A percentile compares a stretch with the other conserved stretches of the same genome.
Conservation (phyloP, 1,140 invertebrate genomes). For the Cherax quadricarinatus region DNA sequence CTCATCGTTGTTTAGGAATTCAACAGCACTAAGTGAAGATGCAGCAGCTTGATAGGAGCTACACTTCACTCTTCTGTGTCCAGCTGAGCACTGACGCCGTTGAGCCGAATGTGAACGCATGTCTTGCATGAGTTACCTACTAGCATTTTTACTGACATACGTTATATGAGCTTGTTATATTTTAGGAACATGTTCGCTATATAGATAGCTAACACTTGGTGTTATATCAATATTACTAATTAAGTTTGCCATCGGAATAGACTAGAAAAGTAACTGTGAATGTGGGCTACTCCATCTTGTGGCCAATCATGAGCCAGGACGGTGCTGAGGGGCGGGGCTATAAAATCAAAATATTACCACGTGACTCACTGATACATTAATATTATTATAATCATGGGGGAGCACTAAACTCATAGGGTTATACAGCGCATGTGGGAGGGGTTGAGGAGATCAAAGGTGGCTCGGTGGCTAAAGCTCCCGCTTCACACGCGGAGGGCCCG, state of each 20-base stretch:
- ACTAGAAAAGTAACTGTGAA: neutral
- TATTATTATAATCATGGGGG: too few species aligned
- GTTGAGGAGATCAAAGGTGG: too few species aligned
- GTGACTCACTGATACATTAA: neutral
- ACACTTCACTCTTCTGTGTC: neutral
- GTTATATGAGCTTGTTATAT: neutral
- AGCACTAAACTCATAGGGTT: too few species aligned
- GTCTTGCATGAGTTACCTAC: neutral
- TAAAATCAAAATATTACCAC: neutral
- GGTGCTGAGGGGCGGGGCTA: neutral
- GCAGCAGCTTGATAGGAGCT: neutral
- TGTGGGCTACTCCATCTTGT: neutral
- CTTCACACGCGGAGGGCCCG: too few species aligned
- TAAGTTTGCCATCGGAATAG: neutral
- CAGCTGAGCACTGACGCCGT: neutral
- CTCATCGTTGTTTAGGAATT: neutral
- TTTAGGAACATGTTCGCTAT: neutral
- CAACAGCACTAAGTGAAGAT: neutral
- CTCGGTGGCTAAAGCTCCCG: too few species aligned
- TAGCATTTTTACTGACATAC: neutral
- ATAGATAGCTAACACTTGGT: neutral
- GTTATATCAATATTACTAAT: neutral
- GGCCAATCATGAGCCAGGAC: neutral
- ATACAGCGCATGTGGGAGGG: too few species aligned
- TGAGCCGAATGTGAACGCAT: neutral